Evolutionary conservation across 2,888 invertebrate species (phyloP), one percentile per base, ranked within the genome.

Genomic region (Dasysyrphus albostriatus): DNA sequence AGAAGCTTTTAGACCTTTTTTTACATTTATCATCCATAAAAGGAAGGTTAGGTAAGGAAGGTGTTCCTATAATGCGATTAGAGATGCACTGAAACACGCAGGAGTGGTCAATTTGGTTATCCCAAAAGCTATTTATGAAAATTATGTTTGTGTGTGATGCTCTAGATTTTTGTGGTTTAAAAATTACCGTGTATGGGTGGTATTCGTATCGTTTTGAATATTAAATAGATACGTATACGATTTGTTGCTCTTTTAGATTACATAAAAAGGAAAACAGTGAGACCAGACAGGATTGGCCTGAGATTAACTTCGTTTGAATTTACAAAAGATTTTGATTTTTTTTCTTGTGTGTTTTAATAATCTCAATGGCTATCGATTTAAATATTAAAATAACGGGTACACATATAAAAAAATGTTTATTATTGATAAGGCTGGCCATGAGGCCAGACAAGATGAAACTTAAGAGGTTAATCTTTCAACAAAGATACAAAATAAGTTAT

Each of bases 101-200:
- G 82, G 83, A 83, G 79, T 74, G 83, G 83, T 77, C 75, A 73
- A 70, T 65, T 79, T 74, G 42, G 37, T 65, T 75, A 83, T 83
- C 75, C 0, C 58, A 34, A 12, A 49, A 16, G 34, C 47, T 51
- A 39, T 69, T 19, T 39, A n/a, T n/a, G 9, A 39, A 49, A 63
- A 24, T 69, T 54, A 54, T 14, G 2, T 10, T 8, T 44, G 0
- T 10, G 5, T n/a, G 29, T 29, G 51, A 24, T 79, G 63, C 39
- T 82, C 12, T 29, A 32, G 44, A 39, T 54, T 54, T 39, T 19
- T 32, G 5, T 19, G 16, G 24, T 24, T 24, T 24, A 24, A 24
- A 3, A 3, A 24, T 1, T 24, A 24, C 3, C 2, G 24, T 24
- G 24, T 24, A 61, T 79, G 74, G 49, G 47, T 61, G 47, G 34